These are phyloP conservation scores for Pogonophryne albipinna DNA, from an alignment of 2,797 vertebrate species.

Conservation along the genomic window DNA sequence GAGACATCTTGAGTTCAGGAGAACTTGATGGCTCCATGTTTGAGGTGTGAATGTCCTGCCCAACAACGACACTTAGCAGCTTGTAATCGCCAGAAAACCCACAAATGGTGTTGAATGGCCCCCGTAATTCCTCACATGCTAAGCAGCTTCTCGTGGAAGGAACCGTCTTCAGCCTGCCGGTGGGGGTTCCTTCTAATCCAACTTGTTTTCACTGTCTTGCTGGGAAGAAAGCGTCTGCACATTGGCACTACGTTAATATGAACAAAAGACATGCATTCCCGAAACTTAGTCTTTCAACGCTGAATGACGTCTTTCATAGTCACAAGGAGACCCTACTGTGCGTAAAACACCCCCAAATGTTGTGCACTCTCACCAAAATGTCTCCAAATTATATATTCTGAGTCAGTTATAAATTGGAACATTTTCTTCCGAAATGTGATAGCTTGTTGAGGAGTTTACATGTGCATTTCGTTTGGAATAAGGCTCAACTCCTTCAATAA, in stretches of 20 bases:
- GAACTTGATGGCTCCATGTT: slow-evolving; percentile 48
- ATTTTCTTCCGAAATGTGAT: not conserved
- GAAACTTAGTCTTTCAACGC: slow-evolving; percentile 65
- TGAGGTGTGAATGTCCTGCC: slow-evolving; percentile 72
- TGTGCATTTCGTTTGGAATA: not conserved
- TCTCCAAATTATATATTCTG: slow-evolving; percentile 7
- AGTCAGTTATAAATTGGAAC: not conserved
- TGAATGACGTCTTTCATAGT: slow-evolving; percentile 50
- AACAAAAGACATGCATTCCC: slow-evolving; percentile 79
- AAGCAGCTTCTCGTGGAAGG: slow-evolving; percentile 66
- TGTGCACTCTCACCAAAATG: slow-evolving; percentile 15
- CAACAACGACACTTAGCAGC: slow-evolving; percentile 66
- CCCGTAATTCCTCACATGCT: slow-evolving; percentile 75
- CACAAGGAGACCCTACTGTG: slow-evolving; percentile 47
- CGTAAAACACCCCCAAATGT: slow-evolving; percentile 21
- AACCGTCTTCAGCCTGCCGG: slow-evolving; percentile 56
- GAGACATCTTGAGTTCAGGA: not conserved
- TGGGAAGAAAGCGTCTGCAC: slow-evolving; percentile 77
- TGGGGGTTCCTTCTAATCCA: slow-evolving; percentile 82
- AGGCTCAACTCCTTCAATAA: not conserved
- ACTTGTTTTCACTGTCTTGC: slow-evolving; percentile 87
- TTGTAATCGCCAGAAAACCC: slow-evolving; percentile 69
- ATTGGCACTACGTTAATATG: slow-evolving; percentile 82
- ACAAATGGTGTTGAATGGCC: slow-evolving; percentile 69
- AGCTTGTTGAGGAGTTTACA: rapidly evolving